Evolutionary conservation across 2,113 vertebrate species (phyloP).

Genomic region (Crotalus helleri): DNA sequence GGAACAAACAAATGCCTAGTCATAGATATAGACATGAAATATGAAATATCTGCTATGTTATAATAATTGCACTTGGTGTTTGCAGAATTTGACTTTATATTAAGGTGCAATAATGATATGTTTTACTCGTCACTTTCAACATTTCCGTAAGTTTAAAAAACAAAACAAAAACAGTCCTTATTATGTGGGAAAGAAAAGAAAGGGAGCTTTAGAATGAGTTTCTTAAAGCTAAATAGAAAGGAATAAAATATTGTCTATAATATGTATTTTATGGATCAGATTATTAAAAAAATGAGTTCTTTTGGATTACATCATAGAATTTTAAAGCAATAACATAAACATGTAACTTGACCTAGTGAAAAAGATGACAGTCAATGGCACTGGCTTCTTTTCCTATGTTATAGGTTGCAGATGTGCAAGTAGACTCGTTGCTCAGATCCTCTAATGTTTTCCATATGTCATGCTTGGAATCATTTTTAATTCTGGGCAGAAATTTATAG

Average conservation of each 20-base stretch:
- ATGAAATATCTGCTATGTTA: background rate
- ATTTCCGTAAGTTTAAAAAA: background rate
- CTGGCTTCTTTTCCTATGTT: background rate
- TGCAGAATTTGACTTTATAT: background rate
- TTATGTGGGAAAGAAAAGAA: background rate
- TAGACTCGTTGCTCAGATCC: background rate
- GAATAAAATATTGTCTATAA: background rate
- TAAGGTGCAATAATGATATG: background rate
- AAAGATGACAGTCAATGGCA: background rate
- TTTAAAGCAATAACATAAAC: background rate
- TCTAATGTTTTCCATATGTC: background rate
- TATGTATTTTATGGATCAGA: background rate
- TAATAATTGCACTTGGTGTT: background rate
- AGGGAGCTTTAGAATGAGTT: background rate
- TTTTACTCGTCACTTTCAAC: background rate
- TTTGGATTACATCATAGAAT: background rate
- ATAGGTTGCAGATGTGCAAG: background rate
- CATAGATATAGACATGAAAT: background rate
- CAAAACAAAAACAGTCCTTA: background rate
- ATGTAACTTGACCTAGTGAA: background rate
- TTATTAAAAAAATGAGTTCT: background rate
- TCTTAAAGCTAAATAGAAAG: background rate
- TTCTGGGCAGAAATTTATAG: background rate
- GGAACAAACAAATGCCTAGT: background rate
- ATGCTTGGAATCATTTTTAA: conserved; percentile 5